Evolutionary conservation across 1,140 invertebrate species (phyloP), one percentile per base, ranked within the genome.

Genomic region (Temnothorax curvispinosus): DNA sequence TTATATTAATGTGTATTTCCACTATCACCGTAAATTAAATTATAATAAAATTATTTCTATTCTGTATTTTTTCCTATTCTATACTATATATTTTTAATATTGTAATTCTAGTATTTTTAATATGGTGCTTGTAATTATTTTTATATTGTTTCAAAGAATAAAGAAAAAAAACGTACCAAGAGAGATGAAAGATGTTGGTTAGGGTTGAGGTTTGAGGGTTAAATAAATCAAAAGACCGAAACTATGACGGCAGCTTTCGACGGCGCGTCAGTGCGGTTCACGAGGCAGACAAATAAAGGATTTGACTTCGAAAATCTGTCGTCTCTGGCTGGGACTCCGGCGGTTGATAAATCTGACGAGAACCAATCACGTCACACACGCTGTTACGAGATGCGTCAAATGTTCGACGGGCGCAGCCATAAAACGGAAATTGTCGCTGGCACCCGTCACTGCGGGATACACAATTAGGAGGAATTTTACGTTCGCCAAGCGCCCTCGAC

Each of bases 371-470:
- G 77, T 81, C 77, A 71, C 38, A 21, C 50, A 2, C 21, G 18
- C 78, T n/a, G 78, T 58, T 81, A 71, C 38, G 50, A 41, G 35
- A 71, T 81, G 56, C 21, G 21, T 71, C 77, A 81, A 81, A 81
- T 69, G 15, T 81, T 81, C 38, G 50, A 71, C 11, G 35, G 38
- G 15, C 38, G 64, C 65, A 56, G 50, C 21, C 47, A 58, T 81
- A 81, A 71, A 81, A 67, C 38, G 7, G 47, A 81, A 81, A 71
- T 56, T 44, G 65, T 54, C 38, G 11, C 21, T 32, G 38, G 15
- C 35, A 27, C n/a, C 65, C 32, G 62, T 81, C 52, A 32, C 64
- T 32, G 15, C 52, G 64, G 64, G n/a, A 54, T 71, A 44, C 47
- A 35, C 47, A 81, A 81, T 81, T 81, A 81, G 21, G 44, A 71